Conservation (phyloP, 2,797 vertebrate species). For the Ammospiza maritima region DNA sequence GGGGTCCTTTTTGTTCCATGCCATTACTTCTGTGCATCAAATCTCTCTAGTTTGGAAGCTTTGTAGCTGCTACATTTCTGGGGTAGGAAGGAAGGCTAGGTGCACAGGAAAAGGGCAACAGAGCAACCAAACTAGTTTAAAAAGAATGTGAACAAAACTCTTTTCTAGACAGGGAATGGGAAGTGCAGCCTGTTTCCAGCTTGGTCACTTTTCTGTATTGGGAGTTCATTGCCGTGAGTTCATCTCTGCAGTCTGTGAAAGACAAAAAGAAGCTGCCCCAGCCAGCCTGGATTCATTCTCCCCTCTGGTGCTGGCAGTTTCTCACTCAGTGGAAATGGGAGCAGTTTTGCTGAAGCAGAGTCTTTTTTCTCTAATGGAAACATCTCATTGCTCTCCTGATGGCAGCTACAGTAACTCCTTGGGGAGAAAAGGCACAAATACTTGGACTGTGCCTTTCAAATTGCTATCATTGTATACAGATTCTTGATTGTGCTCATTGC, state of each 20-base stretch:
- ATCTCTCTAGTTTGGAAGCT: background rate
- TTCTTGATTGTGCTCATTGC: background rate
- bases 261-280: background rate
- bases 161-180: background rate
- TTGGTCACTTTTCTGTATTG: background rate
- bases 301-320: background rate
- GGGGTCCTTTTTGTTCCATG: background rate
- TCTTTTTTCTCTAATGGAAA: background rate
- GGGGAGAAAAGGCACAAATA: background rate
- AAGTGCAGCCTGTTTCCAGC: background rate
- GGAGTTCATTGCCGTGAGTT: background rate
- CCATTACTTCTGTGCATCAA: background rate
- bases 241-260: background rate
- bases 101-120: background rate
- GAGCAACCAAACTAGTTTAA: background rate
- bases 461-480: accelerated
- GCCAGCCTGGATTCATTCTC: background rate
- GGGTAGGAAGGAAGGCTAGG: background rate
- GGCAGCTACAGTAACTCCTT: background rate
- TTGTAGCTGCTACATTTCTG: background rate
- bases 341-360: background rate
- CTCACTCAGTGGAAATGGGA: background rate
- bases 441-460: background rate
- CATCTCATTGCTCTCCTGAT: accelerated
- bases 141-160: accelerated